phyloP scores from a whole-genome alignment of 2,113 vertebrate species.

The Tachysurus vachellii region DNA sequence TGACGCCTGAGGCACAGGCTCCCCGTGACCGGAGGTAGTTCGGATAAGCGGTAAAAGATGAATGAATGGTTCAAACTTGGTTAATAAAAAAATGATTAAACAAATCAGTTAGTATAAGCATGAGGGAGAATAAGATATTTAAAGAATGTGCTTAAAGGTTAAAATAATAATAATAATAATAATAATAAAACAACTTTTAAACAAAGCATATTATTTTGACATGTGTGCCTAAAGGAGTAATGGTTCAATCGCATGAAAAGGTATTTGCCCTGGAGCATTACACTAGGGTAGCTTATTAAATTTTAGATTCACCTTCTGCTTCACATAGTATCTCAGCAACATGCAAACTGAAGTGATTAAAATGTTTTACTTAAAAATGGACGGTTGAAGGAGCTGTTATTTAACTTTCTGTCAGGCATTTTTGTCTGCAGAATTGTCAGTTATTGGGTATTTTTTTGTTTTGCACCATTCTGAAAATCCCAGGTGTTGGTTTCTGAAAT shows the following conservation, averaged over 20 bases:
- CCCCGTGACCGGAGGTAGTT: too few species aligned
- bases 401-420: background rate
- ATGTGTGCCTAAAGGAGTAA: background rate
- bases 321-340: background rate
- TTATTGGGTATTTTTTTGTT: background rate
- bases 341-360: background rate
- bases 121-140: background rate
- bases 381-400: background rate
- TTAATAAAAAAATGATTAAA: background rate
- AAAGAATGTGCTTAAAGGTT: background rate
- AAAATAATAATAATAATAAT: background rate
- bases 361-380: background rate
- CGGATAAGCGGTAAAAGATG: too few species aligned
- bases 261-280: background rate
- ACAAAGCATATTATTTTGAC: conserved; percentile 1
- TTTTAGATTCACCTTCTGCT: background rate
- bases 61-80: too few species aligned
- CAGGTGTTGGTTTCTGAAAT: background rate
- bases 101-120: background rate
- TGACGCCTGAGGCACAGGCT: too few species aligned
- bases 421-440: background rate
- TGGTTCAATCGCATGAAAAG: background rate
- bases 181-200: background rate
- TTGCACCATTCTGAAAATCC: background rate
- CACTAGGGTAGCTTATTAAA: background rate